A percentile compares a stretch with the other conserved stretches of the same genome.
These are phyloP conservation scores for Sterrhoptilus dennistouni DNA, from an alignment of 2,113 vertebrate genomes.

Conservation along the genomic window DNA sequence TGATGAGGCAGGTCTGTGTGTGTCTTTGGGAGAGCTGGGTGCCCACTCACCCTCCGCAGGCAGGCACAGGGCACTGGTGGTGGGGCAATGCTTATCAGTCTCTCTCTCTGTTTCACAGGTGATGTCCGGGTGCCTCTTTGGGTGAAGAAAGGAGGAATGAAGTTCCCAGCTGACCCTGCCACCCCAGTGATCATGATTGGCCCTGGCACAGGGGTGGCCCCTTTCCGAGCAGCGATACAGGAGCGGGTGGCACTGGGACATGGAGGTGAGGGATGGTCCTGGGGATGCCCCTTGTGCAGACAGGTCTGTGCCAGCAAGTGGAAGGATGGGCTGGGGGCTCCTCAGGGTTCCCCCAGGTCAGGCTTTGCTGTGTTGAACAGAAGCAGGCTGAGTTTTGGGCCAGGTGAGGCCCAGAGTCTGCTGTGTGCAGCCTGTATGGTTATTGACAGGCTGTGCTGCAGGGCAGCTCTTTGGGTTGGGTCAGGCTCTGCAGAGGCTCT, in stretches of 20 bases:
- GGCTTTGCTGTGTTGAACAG: neutral
- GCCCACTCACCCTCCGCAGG: rapidly evolving
- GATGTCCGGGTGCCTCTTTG: slow-evolving; percentile 84
- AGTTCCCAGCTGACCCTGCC: slow-evolving; percentile 77
- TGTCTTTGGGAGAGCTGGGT: neutral
- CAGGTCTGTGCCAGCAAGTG: neutral
- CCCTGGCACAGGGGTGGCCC: slow-evolving; percentile 93
- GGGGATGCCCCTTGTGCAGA: neutral
- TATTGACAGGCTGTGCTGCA: neutral
- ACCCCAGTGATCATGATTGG: slow-evolving; percentile 90
- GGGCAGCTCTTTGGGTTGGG: neutral
- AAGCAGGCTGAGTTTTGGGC: neutral
- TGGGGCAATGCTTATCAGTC: neutral
- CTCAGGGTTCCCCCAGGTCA: neutral
- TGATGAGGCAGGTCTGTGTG: neutral
- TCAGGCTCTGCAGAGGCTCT: neutral
- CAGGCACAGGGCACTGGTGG: neutral
- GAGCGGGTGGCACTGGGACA: slow-evolving; percentile 79
- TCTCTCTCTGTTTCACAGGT: slow-evolving; percentile 60
- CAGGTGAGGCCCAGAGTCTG: neutral
- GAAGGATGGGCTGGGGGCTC: neutral
- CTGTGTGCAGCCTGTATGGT: neutral
- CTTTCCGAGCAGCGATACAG: slow-evolving; percentile 89
- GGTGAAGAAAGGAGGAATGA: slow-evolving; percentile 86
- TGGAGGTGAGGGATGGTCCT: slow-evolving; percentile 69